Base-by-base conservation (phyloP, 2,888 invertebrate genomes). In the Serripes groenlandicus region DNA sequence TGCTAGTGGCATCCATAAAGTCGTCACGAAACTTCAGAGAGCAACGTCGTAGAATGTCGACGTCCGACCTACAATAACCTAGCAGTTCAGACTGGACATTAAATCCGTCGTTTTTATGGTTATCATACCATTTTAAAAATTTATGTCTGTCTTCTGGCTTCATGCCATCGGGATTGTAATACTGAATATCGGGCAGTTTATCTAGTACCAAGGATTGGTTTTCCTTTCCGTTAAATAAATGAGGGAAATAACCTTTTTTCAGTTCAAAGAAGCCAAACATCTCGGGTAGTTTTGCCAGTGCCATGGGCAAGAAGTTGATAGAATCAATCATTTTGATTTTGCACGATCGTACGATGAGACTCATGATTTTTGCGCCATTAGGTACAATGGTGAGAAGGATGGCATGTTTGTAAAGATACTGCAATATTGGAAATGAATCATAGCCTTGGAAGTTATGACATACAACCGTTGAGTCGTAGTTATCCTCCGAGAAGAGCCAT, bases 291-390 rank as follows among this genome's bases (percentile, higher is more conserved):
- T 84, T 73, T n/a, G 77, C 72, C n/a, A 87, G 60, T 26, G 82
- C 73, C 80, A 82, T 84, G 18, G 86, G 81, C 28, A 83, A 35
- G 28, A 83, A 81, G 56, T 83, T 85, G 4, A 79, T 68, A n/a
- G 82, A 83, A 54, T 86, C 86, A 23, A 78, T 78, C 73, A 78
- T 78, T 34, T 74, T 79, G 60, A 79, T 52, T 68, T 79, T 79
- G 34, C 79, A 79, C 9, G 30, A 21, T 7, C 52, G 71, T 7
- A 80, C 80, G 4, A 66, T 76, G 11, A 75, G 32, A 37, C 23
- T 56, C 80, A 80, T 80, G 42, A n/a, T n/a, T n/a, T n/a, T n/a
- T n/a, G n/a, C n/a, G n/a, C n/a, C n/a, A 71, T 74, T 84, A 1
- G 73, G 58, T 42, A 84, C 42, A 15, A 83, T 62, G 30, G 54